Base-by-base conservation (phyloP, 2,888 invertebrate genomes). In the Eupithecia vulgata region DNA sequence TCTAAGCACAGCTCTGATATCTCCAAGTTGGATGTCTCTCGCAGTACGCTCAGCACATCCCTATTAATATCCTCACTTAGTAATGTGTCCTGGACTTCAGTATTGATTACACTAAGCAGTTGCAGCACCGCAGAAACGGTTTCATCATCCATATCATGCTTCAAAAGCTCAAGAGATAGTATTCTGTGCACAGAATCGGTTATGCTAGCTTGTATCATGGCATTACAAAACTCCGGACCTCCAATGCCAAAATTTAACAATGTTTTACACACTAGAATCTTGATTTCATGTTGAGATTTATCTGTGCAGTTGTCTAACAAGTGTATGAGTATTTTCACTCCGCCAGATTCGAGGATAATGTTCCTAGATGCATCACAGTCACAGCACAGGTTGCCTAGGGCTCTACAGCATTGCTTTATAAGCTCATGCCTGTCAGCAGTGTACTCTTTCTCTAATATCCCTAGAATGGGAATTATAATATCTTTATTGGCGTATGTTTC, bases 331-430 rank as follows among this genome's bases (percentile, higher is more conserved):
- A 89, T 87, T 67, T 88, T 84, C 74, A 96, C 91, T 1, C 96
- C 96, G 72, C 95, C 89, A 65, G 80, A 81, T 17, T 89, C 85
- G 1, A 91, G 82, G 52, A 96, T 93, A 70, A 95, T 87, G 75
- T 94, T 94, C 77, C 96, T 94, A 25, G 96, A 95, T 82, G 95
- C 94, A 93, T 98, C 97, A 92, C 98, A 98, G 85, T 98, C 97
- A 88, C 97, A 98, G 87, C 98, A 98, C 84, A 98, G 96, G 89
- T 98, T 98, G 52, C 98, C 98, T 34, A 98, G 92, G 5, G 98
- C 97, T 82, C 98, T 95, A 81, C 97, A 97, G 59, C 96, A 95
- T 86, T 98, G 97, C 79, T 96, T 96, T 12, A 96, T 91, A 69
- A 96, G 87, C 78, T 96, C 95, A 76, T 95, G 84, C 74, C 90